These are phyloP conservation scores for Egretta garzetta DNA, from an alignment of 2,113 vertebrate species.

Conservation along the genomic window DNA sequence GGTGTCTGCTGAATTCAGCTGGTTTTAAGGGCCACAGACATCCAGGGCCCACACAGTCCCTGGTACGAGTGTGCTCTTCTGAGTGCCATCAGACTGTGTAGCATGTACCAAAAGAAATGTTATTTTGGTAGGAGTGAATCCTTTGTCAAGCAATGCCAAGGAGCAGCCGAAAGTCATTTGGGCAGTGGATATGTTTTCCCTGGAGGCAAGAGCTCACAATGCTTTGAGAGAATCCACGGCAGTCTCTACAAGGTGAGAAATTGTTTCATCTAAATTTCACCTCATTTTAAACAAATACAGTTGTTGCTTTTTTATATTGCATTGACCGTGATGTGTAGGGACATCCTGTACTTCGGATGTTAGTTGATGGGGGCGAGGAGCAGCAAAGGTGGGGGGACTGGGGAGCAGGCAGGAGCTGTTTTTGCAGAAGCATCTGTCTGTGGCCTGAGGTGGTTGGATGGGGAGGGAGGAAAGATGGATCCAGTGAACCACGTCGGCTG, in stretches of 20 bases:
- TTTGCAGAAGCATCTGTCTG: neutral
- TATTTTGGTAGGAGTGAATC: neutral
- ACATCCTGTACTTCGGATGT: neutral
- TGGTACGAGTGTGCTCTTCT: neutral
- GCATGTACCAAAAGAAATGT: neutral
- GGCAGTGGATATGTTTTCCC: neutral
- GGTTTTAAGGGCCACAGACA: neutral
- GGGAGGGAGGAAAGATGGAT: neutral
- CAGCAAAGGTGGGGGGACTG: neutral
- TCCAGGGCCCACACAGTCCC: neutral
- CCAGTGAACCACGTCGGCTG: neutral
- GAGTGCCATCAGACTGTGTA: neutral
- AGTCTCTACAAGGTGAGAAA: neutral
- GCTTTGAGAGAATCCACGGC: fast-evolving
- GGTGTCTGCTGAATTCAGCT: neutral
- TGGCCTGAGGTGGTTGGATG: neutral
- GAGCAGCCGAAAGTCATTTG: neutral
- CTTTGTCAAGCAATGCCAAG: neutral
- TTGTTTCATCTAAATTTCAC: neutral
- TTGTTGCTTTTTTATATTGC: neutral
- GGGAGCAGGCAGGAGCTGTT: neutral
- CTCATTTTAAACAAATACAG: neutral
- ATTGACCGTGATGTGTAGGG: neutral
- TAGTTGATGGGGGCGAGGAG: neutral
- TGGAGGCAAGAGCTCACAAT: neutral